phyloP scores from a whole-genome alignment of 2,113 vertebrate genomes.

The Podarcis cretensis region DNA sequence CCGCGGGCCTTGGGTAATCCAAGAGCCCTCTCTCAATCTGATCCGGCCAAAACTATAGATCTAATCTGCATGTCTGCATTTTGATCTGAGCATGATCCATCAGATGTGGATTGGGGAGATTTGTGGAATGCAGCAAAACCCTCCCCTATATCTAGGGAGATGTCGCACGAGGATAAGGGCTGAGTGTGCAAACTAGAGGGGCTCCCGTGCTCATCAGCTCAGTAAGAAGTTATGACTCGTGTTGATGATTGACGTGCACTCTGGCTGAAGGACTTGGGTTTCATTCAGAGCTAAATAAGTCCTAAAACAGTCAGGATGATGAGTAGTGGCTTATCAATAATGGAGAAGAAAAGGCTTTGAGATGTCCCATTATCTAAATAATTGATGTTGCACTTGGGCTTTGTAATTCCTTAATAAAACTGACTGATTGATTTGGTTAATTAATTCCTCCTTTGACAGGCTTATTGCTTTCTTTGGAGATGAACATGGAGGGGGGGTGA shows the following conservation, averaged over 20 bases:
- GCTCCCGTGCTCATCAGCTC: no score
- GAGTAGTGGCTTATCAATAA: conserved; percentile 83
- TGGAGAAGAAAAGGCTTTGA: conserved; percentile 82
- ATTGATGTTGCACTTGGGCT: conserved; percentile 84
- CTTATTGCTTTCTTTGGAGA: conserved; percentile 80
- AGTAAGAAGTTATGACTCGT: background rate
- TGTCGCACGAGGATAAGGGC: background rate
- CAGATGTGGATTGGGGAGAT: no score
- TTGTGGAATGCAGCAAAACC: background rate
- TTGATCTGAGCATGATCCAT: background rate
- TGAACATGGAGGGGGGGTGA: conserved; percentile 22
- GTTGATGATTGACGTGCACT: conserved; percentile 70
- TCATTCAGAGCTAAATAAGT: conserved; percentile 79
- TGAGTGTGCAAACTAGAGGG: background rate
- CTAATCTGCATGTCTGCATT: background rate
- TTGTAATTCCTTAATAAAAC: conserved; percentile 88
- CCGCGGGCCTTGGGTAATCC: no score
- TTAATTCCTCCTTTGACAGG: conserved; percentile 84
- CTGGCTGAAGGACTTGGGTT: conserved; percentile 74
- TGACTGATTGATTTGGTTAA: conserved; percentile 87
- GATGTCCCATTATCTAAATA: conserved; percentile 86
- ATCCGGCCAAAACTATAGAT: no score
- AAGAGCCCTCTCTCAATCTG: no score
- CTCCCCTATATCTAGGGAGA: background rate
- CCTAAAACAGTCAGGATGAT: conserved; percentile 79